phyloP scores from a whole-genome alignment of 2,888 invertebrate species.

The Bembecia ichneumoniformis region DNA sequence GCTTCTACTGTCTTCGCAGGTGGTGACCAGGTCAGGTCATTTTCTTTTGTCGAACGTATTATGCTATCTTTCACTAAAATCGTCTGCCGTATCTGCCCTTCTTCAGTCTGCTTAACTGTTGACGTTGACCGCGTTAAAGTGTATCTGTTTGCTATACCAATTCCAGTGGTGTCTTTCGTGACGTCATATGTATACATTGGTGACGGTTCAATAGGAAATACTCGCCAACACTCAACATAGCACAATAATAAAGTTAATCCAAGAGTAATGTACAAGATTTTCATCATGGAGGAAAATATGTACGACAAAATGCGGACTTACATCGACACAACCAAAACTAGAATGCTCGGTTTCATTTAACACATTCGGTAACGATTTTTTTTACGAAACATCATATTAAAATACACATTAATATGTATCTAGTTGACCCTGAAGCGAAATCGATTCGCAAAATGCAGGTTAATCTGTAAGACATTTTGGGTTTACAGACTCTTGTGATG shows the following conservation, averaged over 20 bases:
- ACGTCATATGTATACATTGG: background rate
- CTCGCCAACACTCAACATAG: conserved; percentile 18
- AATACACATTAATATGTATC: conserved; percentile 34
- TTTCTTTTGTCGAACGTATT: background rate
- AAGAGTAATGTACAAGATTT: background rate
- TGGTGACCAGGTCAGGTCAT: background rate
- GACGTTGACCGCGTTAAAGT: background rate
- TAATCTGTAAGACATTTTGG: no score
- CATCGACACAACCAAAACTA: conserved; percentile 16
- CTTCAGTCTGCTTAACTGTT: background rate
- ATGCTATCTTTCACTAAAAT: background rate
- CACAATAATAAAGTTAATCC: conserved; percentile 5
- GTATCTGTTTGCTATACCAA: background rate
- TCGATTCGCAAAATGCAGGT: conserved; percentile 1
- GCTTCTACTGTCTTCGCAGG: background rate
- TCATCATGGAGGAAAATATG: background rate
- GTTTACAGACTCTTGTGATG: no score
- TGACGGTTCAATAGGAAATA: conserved; percentile 27
- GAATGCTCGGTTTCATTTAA: conserved; percentile 20
- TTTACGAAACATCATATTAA: conserved; percentile 11
- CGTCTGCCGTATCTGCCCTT: background rate
- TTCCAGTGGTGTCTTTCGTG: background rate
- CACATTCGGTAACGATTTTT: conserved; percentile 4
- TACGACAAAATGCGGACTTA: no score
- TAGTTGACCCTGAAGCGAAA: conserved; percentile 36